Evolutionary conservation across 1,140 invertebrate species (phyloP).

Genomic region (Drosophila repletoides): DNA sequence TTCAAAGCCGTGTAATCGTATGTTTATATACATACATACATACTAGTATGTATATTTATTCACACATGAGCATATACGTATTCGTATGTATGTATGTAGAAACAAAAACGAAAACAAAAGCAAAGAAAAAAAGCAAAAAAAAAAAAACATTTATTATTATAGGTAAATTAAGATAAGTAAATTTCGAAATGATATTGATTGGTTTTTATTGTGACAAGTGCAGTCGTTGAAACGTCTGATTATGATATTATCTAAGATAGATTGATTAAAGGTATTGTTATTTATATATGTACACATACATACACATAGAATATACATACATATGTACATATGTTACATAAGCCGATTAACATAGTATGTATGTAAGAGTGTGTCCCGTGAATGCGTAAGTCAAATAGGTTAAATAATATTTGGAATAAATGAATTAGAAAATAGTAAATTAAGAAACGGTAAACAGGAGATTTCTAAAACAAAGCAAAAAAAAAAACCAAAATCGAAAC

Average conservation of each 20-base stretch:
- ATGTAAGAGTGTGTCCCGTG: conserved; percentile 1
- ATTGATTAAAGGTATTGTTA: conserved; percentile 38
- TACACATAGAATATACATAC: background rate
- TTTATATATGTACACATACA: conserved; percentile 16
- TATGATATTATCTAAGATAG: conserved; percentile 49
- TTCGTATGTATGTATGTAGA: background rate
- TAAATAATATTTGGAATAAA: conserved; percentile 34
- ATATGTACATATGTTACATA: background rate
- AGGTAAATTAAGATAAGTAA: conserved; percentile 22
- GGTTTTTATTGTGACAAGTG: conserved; percentile 50
- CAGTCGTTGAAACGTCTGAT: conserved; percentile 30
- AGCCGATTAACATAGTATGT: conserved; percentile 2
- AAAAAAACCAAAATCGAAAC: too few relatives aligned
- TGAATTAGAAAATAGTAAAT: conserved; percentile 21
- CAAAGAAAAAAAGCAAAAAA: too few relatives aligned
- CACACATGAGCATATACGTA: background rate
- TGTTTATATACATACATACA: conserved; percentile 4
- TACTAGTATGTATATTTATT: background rate
- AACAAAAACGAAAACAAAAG: too few relatives aligned
- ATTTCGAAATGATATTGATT: conserved; percentile 47
- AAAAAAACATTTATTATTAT: background rate
- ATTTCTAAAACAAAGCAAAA: conserved; percentile 14
- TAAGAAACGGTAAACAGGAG: conserved; percentile 41
- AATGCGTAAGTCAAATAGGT: conserved; percentile 16
- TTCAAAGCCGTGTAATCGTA: conserved; percentile 10